Evolutionary conservation across 2,113 vertebrate species (phyloP), one percentile per base, ranked within the genome.

Genomic region (zebrafish (Danio rerio)): DNA sequence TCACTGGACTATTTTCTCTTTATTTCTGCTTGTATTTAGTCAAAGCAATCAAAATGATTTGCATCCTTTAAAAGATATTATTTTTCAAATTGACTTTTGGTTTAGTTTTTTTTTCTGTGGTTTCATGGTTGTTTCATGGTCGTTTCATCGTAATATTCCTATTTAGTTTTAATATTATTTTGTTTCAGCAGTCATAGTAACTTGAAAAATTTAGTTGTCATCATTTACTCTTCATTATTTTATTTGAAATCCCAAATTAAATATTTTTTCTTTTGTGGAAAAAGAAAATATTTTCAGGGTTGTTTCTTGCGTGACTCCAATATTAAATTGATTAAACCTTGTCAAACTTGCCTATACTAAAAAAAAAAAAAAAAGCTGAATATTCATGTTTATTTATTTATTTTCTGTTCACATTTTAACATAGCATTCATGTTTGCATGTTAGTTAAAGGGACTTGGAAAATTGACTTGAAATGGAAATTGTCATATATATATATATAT

Each of bases 161-260:
- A 61, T n/a, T n/a, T 11, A 9, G 10, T 61, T 61, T 61, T 10
- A 10, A 21, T 61, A 61, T 15, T 9, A n/a, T 43, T 68, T 18
- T n/a, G 65, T 68, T 69, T 69, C 8, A 63, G 61, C 61, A 8
- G 42, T 63, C 42, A 65, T 65, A 65, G 31, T 13, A 9, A 65
- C 13, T 42, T 21, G 7, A 65, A 65, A 42, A 43, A 66, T 43
- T 9, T 43, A 70, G 47, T 49, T 49, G 9, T 49, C n/a, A 4
- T 70, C 42, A 70, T 70, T 69, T 69, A 49, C 43, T 12, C 66
- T 47, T 5, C 7, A 4, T 65, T 15, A 65, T 42, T 10, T 47
- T 10, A 4, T 70, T 49, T 43, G 3, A 16, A 18, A 70, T 4
- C 16, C 18, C 45, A 70, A 11, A 21, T 9, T 13, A 43, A 1